Percentiles rank a stretch among this genome's conserved stretches.
Evolutionary conservation across 1,140 invertebrate species (phyloP).

Genomic region (Dinoponera quadriceps): DNA sequence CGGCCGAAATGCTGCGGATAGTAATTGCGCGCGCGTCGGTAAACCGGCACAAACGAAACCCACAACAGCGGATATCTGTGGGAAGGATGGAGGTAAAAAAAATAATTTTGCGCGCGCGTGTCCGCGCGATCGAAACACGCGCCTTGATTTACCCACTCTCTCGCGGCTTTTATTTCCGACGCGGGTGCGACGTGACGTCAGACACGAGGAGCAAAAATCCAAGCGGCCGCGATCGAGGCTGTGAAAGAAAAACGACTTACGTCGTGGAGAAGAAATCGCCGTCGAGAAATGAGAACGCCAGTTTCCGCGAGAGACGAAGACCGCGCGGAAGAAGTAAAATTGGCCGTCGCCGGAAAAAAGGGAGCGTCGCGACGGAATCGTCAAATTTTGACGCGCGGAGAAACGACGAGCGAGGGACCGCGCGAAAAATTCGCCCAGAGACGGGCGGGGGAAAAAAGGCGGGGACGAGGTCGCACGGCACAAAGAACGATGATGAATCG

Average conservation of each 20-base stretch:
- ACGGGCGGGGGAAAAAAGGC: conserved; percentile 49
- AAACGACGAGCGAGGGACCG: conserved; percentile 25
- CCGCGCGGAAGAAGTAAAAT: conserved; percentile 45
- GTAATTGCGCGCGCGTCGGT: too few species aligned
- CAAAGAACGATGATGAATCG: conserved; percentile 78
- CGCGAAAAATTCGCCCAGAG: conserved; percentile 36
- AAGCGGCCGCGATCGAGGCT: neutral
- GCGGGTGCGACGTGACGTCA: neutral
- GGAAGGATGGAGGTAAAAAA: too few species aligned
- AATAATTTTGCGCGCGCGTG: too few species aligned
- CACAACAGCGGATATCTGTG: too few species aligned
- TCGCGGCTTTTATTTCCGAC: neutral
- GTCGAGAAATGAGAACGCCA: conserved; percentile 21
- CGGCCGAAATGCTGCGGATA: too few species aligned
- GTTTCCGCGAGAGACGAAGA: conserved; percentile 21
- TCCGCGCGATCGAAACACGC: neutral
- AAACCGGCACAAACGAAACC: too few species aligned
- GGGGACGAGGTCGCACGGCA: conserved; percentile 38
- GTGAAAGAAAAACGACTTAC: neutral
- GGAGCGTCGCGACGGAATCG: conserved; percentile 24
- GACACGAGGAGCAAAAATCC: neutral
- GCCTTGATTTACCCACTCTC: neutral
- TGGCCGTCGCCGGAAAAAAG: neutral
- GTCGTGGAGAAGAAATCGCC: conserved; percentile 12
- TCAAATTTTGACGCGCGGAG: conserved; percentile 41